Conservation (phyloP, 2,113 vertebrate genomes). For the Scartelaos histophorus region DNA sequence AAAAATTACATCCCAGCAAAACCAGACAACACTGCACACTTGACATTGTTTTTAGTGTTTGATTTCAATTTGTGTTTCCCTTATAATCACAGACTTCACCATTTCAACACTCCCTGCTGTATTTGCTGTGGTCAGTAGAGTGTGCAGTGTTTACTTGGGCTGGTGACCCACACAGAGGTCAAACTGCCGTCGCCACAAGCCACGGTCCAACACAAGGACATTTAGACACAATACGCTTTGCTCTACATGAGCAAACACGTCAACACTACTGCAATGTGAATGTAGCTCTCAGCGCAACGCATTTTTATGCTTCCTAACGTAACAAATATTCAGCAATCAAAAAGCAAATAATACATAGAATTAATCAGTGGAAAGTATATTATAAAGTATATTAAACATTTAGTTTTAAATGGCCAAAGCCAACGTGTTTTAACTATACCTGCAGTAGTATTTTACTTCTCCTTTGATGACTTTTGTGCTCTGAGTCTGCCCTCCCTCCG, state of each 20-base stretch:
- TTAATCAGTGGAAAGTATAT: too few relatives aligned
- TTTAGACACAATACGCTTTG: not conserved
- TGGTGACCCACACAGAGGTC: slow-evolving; percentile 1
- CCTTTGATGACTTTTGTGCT: too few relatives aligned
- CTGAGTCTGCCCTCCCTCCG: too few relatives aligned
- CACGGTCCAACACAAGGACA: not conserved
- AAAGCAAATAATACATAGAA: too few relatives aligned
- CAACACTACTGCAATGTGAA: not conserved
- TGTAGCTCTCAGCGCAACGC: not conserved
- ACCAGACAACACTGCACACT: not conserved
- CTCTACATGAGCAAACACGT: not conserved
- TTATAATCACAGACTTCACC: not conserved
- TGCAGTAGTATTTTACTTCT: too few relatives aligned
- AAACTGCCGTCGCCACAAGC: slow-evolving; percentile 1
- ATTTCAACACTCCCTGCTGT: not conserved
- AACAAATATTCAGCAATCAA: too few relatives aligned
- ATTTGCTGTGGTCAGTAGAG: not conserved
- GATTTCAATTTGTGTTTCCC: not conserved
- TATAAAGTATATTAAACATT: too few relatives aligned
- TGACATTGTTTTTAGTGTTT: not conserved
- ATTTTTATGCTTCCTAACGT: not conserved
- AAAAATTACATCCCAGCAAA: not conserved
- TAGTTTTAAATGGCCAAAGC: too few relatives aligned
- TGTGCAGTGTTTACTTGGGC: not conserved
- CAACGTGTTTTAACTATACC: too few relatives aligned